Evolutionary conservation across 2,797 vertebrate species (phyloP), one percentile per base, ranked within the genome.

Genomic region (Morelia viridis): DNA sequence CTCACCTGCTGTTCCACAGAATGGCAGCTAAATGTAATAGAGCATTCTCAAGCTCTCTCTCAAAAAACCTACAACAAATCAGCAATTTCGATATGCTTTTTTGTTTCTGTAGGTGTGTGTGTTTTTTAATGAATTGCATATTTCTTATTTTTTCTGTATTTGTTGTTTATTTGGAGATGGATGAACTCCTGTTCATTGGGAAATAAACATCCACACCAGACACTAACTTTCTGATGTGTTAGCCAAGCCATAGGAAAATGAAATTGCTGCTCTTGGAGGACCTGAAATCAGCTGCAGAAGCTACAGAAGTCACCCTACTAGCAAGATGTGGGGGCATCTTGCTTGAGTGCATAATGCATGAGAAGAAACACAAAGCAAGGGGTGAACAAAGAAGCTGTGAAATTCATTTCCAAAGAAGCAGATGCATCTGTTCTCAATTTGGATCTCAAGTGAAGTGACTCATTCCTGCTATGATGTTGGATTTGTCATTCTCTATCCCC

Each of bases 381-480:
- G 24, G 31, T 60, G 80, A 94, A 91, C 4, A 56, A 62, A 84
- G 50, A 92, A 93, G 41, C 61, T 89, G 89, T 93, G 58, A 93
- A 93, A 95, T 92, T 31, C 56, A 62, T 92, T 90, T 95, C 86
- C 86, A 91, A 64, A 90, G 93, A 92, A 91, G 58, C 0, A 92
- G 12, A 80, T 41, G 50, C 80, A 65, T 61, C 92, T 62, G 24
- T 84, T 95, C 94, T 93, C 90, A 71, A 80, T 2, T 58, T 56
- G 26, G 31, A 93, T 65, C 85, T 91, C 85, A 91, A 90, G 61
- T 12, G 65, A 90, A 94, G 92, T 93, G 28, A 86, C 85, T 95
- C 87, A 94, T 92, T 90, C 90, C 92, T 94, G 92, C 88, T 94
- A 92, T 92, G 93, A 87, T 71, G 60, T 60, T 61, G 62, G 83